Conservation (phyloP, 1,140 invertebrate species). For the Orius insidiosus region DNA sequence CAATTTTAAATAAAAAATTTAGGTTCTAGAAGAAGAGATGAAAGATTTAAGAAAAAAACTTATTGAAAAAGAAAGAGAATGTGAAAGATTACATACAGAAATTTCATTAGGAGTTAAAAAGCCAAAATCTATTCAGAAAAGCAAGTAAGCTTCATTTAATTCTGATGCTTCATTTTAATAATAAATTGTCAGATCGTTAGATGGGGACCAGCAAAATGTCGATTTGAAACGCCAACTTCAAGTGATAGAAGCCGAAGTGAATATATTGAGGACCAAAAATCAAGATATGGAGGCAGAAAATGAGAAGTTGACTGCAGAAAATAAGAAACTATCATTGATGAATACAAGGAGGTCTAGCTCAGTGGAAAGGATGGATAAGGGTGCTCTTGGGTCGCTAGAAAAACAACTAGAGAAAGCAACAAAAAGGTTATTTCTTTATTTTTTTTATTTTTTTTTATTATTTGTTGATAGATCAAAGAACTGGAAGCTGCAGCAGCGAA, state of each 20-base stretch:
- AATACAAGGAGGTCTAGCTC: slow-evolving; percentile 26
- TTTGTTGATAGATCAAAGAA: slow-evolving; percentile 29
- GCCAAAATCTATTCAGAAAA: slow-evolving; percentile 38
- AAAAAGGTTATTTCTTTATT: slow-evolving; percentile 26
- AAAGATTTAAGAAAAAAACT: slow-evolving; percentile 53
- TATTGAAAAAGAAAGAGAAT: slow-evolving; percentile 66
- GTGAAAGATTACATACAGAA: slow-evolving; percentile 55
- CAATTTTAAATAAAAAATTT: slow-evolving; percentile 15
- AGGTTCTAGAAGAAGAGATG: slow-evolving; percentile 48
- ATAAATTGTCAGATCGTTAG: slow-evolving; percentile 33
- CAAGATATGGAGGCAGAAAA: slow-evolving; percentile 51
- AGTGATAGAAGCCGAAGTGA: slow-evolving; percentile 52
- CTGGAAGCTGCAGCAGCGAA: slow-evolving; percentile 32
- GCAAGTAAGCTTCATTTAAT: slow-evolving; percentile 34
- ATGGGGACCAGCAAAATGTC: slow-evolving; percentile 39
- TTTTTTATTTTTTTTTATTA: slow-evolving; percentile 2
- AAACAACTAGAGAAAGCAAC: slow-evolving; percentile 39
- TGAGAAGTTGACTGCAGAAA: slow-evolving; percentile 51
- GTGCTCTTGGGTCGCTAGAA: slow-evolving; percentile 34
- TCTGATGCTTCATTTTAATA: background rate
- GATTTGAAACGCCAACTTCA: slow-evolving; percentile 55
- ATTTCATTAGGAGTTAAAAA: slow-evolving; percentile 41
- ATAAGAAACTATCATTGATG: slow-evolving; percentile 41
- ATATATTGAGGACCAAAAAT: slow-evolving; percentile 41
- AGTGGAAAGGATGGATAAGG: slow-evolving; percentile 8